Evolutionary conservation across 2,113 vertebrate species (phyloP).

Genomic region (Channa argus): DNA sequence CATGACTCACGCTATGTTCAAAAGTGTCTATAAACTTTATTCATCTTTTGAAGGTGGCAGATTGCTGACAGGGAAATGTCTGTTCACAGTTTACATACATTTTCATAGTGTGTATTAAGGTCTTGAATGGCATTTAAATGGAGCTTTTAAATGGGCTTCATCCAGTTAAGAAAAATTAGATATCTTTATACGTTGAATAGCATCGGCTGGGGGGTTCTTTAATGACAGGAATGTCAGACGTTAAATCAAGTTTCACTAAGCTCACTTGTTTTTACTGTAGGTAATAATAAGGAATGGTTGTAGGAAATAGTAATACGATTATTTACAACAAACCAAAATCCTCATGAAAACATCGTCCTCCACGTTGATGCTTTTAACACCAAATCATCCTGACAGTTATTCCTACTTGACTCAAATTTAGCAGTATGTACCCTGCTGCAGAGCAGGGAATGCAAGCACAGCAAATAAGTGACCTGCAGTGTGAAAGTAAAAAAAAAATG

Average conservation of each 20-base stretch:
- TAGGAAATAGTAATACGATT: not conserved
- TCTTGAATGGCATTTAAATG: not conserved
- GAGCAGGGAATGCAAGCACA: not conserved
- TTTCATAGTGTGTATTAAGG: not conserved
- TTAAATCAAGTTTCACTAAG: too few species aligned
- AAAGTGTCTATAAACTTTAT: too few species aligned
- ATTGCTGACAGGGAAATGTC: not conserved
- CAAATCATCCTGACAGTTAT: constrained; percentile 8
- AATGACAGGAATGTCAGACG: not conserved
- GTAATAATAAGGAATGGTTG: too few species aligned
- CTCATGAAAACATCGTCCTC: not conserved
- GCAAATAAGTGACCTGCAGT: not conserved
- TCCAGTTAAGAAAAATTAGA: not conserved
- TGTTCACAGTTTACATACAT: not conserved
- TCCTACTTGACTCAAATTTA: not conserved
- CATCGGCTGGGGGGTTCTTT: not conserved
- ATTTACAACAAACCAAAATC: not conserved
- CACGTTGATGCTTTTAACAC: constrained; percentile 2
- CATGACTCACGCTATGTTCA: not conserved
- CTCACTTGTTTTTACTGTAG: too few species aligned
- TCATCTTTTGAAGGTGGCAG: too few species aligned
- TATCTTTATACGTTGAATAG: not conserved
- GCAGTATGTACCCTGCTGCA: not conserved
- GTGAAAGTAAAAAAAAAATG: constrained; percentile 1
- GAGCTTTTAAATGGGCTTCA: not conserved